These are phyloP conservation scores for Hycleus cichorii DNA, from an alignment of 1,140 invertebrate genomes.

Conservation along the genomic window DNA sequence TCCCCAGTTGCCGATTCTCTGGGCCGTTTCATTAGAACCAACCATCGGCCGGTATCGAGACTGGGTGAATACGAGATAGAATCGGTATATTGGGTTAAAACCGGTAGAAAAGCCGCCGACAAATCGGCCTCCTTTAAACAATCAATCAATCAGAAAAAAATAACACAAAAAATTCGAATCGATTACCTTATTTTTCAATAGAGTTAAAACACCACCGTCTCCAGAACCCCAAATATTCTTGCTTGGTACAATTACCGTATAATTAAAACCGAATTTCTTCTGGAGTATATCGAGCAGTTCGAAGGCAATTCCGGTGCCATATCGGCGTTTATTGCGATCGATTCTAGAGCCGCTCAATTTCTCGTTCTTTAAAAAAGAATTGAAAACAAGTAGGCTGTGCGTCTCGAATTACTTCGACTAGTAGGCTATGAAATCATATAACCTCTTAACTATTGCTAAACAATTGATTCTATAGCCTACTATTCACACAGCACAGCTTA, in stretches of 20 bases:
- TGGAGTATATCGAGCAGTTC: slow-evolving; percentile 60
- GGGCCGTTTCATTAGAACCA: slow-evolving; percentile 71
- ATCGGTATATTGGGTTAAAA: slow-evolving; percentile 50
- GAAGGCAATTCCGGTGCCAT: slow-evolving; percentile 64
- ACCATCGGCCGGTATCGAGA: slow-evolving; percentile 65
- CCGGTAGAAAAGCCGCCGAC: slow-evolving; percentile 66
- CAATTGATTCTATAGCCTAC: too few relatives aligned
- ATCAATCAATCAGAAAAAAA: slow-evolving; percentile 1
- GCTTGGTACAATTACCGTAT: slow-evolving; percentile 54
- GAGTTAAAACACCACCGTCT: slow-evolving; percentile 52
- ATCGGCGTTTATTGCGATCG: slow-evolving; percentile 47
- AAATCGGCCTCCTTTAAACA: slow-evolving; percentile 61
- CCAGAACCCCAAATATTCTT: slow-evolving; percentile 49
- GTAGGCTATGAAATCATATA: too few relatives aligned
- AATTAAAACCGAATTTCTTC: slow-evolving; percentile 64
- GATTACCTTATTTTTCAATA: slow-evolving; percentile 52
- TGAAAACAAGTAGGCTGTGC: too few relatives aligned
- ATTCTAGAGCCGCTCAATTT: slow-evolving; percentile 48
- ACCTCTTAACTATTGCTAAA: too few relatives aligned
- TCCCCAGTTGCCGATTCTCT: slow-evolving; percentile 72
- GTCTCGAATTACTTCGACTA: too few relatives aligned
- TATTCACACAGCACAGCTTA: too few relatives aligned
- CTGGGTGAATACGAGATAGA: slow-evolving; percentile 56
- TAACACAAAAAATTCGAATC: neutral
- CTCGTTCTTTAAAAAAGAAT: slow-evolving; percentile 44